A percentile compares a stretch with the other conserved stretches of the same genome.
phyloP scores from a whole-genome alignment of 2,113 vertebrate genomes.

The Mirounga angustirostris region DNA sequence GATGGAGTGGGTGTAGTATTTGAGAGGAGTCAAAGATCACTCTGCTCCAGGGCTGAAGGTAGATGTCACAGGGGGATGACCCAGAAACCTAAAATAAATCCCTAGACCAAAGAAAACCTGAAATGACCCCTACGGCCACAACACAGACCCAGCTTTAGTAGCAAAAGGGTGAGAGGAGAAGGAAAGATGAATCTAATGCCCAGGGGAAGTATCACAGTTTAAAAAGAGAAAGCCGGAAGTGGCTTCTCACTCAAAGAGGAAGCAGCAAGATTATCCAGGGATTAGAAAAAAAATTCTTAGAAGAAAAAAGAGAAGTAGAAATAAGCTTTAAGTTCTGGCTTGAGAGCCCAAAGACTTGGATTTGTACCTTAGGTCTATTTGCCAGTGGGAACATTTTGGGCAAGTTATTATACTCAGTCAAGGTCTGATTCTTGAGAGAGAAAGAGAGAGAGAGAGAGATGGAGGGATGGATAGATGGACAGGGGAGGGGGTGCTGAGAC shows the following conservation, averaged over 20 bases:
- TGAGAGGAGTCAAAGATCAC: not conserved
- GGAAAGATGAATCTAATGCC: not conserved
- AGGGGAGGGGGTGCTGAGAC: not conserved
- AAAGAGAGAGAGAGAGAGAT: not conserved
- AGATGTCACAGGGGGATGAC: not conserved
- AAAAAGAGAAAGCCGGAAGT: conserved; percentile 5
- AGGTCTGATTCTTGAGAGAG: conserved; percentile 23
- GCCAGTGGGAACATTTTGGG: not conserved
- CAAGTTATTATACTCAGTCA: not conserved
- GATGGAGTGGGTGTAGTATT: not conserved
- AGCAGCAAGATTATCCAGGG: not conserved
- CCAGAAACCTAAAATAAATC: conserved; percentile 33
- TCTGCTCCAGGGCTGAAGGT: not conserved
- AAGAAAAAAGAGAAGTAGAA: not conserved
- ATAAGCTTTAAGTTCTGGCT: not conserved
- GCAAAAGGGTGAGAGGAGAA: not conserved
- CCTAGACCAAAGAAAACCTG: conserved; percentile 12
- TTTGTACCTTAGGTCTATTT: not conserved
- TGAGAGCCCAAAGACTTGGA: conserved; percentile 1
- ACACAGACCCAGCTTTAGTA: not conserved
- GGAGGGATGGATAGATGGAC: not conserved
- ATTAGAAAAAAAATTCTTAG: not conserved
- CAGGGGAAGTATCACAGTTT: not conserved
- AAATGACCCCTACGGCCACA: not conserved
- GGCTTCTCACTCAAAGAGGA: conserved; percentile 6